Conservation (phyloP, 2,888 invertebrate genomes). For the Lampropteryx suffumata region DNA sequence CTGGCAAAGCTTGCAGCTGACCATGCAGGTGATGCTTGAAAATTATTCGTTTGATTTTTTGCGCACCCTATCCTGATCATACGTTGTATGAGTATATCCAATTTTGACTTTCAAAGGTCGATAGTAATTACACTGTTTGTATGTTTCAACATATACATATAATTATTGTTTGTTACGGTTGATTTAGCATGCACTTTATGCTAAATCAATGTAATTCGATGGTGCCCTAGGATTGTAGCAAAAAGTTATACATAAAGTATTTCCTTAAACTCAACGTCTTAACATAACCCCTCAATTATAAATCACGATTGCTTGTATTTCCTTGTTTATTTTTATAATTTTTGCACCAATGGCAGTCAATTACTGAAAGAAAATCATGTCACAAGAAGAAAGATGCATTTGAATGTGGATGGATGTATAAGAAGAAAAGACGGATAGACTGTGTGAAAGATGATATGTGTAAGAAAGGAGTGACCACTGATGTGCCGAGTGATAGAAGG, state of each 20-base stretch:
- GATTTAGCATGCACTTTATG: constrained; percentile 24
- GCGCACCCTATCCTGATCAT: constrained; percentile 18
- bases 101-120: constrained; percentile 39
- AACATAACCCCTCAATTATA: neutral
- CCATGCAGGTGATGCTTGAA: constrained; percentile 25
- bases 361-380: too few species aligned
- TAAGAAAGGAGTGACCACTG: too few species aligned
- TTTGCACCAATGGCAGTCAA: too few species aligned
- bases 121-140: constrained; percentile 37
- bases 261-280: constrained; percentile 8
- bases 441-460: too few species aligned
- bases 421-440: too few species aligned
- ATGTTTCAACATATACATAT: constrained; percentile 16
- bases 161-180: constrained; percentile 20
- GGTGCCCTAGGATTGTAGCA: neutral
- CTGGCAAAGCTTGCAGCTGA: constrained; percentile 16
- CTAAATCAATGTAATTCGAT: too few species aligned
- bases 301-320: constrained; percentile 1
- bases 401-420: too few species aligned
- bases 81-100: constrained; percentile 18
- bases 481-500: too few species aligned
- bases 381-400: too few species aligned
- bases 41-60: constrained; percentile 19
- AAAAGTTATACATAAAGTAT: constrained; percentile 12
- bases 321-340: neutral